Percentiles rank a stretch among this genome's conserved stretches.
phyloP scores from a whole-genome alignment of 2,113 vertebrate genomes.

The Lipotes vexillifer region DNA sequence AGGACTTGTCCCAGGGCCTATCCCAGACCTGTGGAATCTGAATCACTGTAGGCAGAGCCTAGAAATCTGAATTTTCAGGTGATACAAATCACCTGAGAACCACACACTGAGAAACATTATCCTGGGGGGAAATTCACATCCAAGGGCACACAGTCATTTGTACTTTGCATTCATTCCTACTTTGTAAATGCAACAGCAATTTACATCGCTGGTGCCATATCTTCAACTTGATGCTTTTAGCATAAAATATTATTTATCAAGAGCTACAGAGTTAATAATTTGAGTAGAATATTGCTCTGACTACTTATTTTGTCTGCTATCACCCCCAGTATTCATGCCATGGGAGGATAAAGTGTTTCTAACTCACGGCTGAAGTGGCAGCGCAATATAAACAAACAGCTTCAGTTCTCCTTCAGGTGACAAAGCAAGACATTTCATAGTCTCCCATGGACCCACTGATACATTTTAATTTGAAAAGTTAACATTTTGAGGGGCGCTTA shows the following conservation, averaged over 20 bases:
- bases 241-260: neutral
- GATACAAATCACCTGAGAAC: neutral
- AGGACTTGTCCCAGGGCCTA: neutral
- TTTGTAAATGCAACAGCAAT: neutral
- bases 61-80: neutral
- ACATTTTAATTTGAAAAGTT: neutral
- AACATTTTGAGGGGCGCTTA: neutral
- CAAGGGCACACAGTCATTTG: neutral
- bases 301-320: neutral
- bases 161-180: neutral
- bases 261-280: neutral
- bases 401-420: neutral
- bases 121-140: neutral
- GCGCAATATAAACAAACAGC: neutral
- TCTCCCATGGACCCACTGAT: fast-evolving
- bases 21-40: neutral
- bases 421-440: neutral
- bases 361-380: neutral
- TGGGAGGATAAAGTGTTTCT: neutral
- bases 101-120: neutral
- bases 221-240: neutral
- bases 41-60: neutral
- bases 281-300: neutral
- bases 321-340: neutral
- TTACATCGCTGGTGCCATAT: neutral